Conservation (phyloP, 2,888 invertebrate species). For the Pheosia tremula region DNA sequence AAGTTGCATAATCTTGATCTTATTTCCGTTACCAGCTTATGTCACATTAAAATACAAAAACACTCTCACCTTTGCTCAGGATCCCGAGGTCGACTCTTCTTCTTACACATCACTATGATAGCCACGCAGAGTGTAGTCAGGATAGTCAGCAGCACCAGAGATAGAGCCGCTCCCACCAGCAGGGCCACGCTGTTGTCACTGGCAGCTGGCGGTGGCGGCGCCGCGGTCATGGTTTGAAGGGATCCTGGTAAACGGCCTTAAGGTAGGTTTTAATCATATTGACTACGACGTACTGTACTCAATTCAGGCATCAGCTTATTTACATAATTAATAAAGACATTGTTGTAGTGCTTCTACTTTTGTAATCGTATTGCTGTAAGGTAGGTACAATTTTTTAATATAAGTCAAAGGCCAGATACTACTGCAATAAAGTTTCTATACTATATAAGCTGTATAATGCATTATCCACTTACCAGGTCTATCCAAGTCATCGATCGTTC, state of each 20-base stretch:
- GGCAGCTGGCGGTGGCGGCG: constrained; percentile 47
- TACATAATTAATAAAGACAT: too few relatives aligned
- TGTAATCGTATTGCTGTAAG: too few relatives aligned
- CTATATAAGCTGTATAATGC: too few relatives aligned
- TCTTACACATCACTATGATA: constrained; percentile 76
- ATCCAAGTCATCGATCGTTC: constrained; percentile 65
- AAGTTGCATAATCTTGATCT: too few relatives aligned
- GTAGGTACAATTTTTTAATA: too few relatives aligned
- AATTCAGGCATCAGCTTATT: too few relatives aligned
- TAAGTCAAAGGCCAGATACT: too few relatives aligned
- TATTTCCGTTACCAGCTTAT: too few relatives aligned
- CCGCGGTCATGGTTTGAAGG: constrained; percentile 76
- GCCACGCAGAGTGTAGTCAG: constrained; percentile 76
- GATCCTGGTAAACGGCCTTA: constrained; percentile 54
- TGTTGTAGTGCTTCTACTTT: too few relatives aligned
- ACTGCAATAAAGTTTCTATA: too few relatives aligned
- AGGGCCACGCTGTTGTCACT: constrained; percentile 72
- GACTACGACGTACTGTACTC: too few relatives aligned
- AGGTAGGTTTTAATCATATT: not conserved
- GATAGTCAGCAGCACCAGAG: constrained; percentile 74
- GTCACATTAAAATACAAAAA: too few relatives aligned
- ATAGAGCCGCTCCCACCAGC: constrained; percentile 71
- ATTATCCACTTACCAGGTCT: constrained; percentile 59
- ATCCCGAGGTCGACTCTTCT: constrained; percentile 65
- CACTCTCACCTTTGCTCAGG: constrained; percentile 65